Evolutionary conservation across 23 tunicate genomes (phyloP), one percentile per base, ranked within the genome.

Genomic region (Botrylloides violaceus): DNA sequence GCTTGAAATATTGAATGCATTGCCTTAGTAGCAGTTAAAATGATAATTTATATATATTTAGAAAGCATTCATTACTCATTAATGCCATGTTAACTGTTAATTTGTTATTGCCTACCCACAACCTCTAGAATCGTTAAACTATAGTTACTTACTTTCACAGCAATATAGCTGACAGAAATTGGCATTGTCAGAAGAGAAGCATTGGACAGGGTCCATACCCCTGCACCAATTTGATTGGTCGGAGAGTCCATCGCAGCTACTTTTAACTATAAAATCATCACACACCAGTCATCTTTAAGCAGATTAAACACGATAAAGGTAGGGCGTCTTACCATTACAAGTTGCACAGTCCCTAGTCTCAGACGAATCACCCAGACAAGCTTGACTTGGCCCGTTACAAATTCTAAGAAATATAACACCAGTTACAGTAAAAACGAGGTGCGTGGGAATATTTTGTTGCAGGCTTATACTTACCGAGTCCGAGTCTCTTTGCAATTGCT

Each of bases 391-490:
- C 53, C 12, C 53, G 53, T 43, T 43, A 9, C 53, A n/a, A n/a
- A 47, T 47, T 12, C 12, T 47, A 47, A 47, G 55, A 47, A 47
- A 18, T 47, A 12, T 12, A 47, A 47, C 18, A 12, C 18, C 55
- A 18, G 18, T 18, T 47, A 12, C 55, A 47, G 55, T 47, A 47
- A 12, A 18, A 12, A 47, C 18, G 55, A 47, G 12, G 18, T 47
- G n/a, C n/a, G n/a, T n/a, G n/a, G n/a, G n/a, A n/a, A n/a, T n/a
- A n/a, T n/a, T n/a, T n/a, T n/a, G n/a, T n/a, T n/a, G n/a, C n/a
- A n/a, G n/a, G n/a, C n/a, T n/a, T n/a, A n/a, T n/a, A n/a, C 9
- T 22, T 59, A 63, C 70, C 70, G 26, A 27, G 70, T 29, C 20
- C 70, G 34, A 4, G 70, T 3, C 3, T 33, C 34, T 19, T 7